phyloP scores from a whole-genome alignment of 2,888 invertebrate genomes.

The Tenthredo amoena region DNA sequence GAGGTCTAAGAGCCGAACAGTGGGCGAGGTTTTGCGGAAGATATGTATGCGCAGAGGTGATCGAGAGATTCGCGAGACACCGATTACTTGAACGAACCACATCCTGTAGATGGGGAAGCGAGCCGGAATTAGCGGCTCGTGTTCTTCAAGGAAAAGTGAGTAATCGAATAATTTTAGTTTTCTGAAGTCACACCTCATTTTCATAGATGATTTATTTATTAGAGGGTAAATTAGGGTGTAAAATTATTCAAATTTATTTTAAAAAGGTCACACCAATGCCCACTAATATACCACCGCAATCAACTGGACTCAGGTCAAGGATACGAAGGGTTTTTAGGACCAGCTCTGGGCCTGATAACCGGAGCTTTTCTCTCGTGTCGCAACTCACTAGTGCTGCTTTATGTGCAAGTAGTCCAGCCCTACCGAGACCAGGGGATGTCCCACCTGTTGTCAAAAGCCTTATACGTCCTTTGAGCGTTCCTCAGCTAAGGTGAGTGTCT shows the following conservation, averaged over 20 bases:
- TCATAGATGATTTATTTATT: too few relatives aligned
- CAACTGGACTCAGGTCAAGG: constrained; percentile 80
- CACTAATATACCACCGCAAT: constrained; percentile 65
- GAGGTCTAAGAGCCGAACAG: constrained; percentile 86
- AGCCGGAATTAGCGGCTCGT: constrained; percentile 81
- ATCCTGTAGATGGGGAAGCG: constrained; percentile 82
- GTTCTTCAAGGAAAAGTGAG: constrained; percentile 79
- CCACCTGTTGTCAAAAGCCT: constrained; percentile 82
- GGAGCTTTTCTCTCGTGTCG: constrained; percentile 79
- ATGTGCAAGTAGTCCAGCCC: constrained; percentile 82
- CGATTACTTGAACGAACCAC: constrained; percentile 81
- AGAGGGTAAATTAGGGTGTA: background rate
- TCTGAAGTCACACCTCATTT: too few relatives aligned
- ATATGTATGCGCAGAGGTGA: constrained; percentile 85
- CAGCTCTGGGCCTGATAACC: constrained; percentile 78
- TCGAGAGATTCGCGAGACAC: constrained; percentile 83
- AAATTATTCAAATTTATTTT: constrained; percentile 53
- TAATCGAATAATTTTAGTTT: background rate
- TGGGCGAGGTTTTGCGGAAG: constrained; percentile 89
- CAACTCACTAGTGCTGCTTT: constrained; percentile 82
- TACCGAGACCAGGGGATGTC: constrained; percentile 79
- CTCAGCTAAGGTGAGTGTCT: constrained; percentile 77
- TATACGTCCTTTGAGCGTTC: constrained; percentile 81
- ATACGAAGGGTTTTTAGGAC: constrained; percentile 81
- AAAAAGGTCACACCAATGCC: constrained; percentile 57